A percentile compares a stretch with the other conserved stretches of the same genome.
Evolutionary conservation across 2,888 invertebrate species (phyloP).

Genomic region (Maniola hyperantus): DNA sequence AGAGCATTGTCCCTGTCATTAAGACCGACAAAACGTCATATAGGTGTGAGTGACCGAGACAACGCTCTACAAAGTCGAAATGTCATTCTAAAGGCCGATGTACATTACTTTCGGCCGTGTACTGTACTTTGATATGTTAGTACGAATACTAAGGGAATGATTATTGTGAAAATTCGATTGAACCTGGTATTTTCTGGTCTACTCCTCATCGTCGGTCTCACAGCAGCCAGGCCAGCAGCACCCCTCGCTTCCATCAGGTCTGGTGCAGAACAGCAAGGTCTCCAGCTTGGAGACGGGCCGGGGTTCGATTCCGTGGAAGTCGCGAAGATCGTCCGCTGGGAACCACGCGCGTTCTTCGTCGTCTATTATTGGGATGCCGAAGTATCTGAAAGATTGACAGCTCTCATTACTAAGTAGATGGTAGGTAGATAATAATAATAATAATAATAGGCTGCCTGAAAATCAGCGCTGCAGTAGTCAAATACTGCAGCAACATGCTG

Average conservation of each 20-base stretch:
- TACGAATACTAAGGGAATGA: not conserved
- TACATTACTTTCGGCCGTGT: no score
- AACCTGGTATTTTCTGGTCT: conserved; percentile 35
- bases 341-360: conserved; percentile 97
- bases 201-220: conserved; percentile 76
- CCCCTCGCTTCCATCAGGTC: conserved; percentile 91
- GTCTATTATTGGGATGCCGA: conserved; percentile 90
- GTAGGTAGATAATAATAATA: no score
- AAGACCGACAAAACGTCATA: no score
- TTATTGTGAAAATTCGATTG: no score
- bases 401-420: no score
- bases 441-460: no score
- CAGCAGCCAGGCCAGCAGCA: conserved; percentile 88
- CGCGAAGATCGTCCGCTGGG: conserved; percentile 92
- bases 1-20: no score
- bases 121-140: conserved; percentile 13
- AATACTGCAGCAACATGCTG: no score
- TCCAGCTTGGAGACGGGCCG: conserved; percentile 87
- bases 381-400: conserved; percentile 82
- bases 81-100: no score
- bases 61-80: no score
- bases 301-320: conserved; percentile 94
- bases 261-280: conserved; percentile 91
- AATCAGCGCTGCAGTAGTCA: no score
- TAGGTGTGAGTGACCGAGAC: no score